Conservation (phyloP, 2,888 invertebrate species). For the Netelia melanura region DNA sequence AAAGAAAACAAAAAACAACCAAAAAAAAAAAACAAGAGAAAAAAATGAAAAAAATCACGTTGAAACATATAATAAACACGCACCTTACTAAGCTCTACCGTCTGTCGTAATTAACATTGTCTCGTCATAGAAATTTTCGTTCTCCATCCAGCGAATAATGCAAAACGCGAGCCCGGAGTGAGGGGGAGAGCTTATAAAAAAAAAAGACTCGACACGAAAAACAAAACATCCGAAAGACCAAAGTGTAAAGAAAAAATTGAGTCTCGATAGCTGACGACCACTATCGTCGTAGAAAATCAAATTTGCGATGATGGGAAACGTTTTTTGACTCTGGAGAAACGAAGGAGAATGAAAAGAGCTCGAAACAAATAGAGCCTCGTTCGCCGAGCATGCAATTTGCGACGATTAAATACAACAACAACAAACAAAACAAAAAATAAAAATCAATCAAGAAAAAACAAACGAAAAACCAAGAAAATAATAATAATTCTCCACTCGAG, state of each 20-base stretch:
- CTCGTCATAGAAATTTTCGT: background rate
- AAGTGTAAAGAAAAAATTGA: background rate
- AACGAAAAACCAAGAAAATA: slow-evolving; percentile 17
- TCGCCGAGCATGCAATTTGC: background rate
- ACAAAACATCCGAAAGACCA: background rate
- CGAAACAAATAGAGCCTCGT: slow-evolving; percentile 1
- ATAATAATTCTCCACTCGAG: slow-evolving; percentile 18
- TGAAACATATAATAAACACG: slow-evolving; percentile 56
- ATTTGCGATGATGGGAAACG: too few relatives aligned
- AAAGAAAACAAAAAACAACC: background rate
- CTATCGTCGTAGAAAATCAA: too few relatives aligned
- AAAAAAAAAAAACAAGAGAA: background rate
- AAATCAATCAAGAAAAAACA: background rate
- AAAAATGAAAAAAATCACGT: slow-evolving; percentile 17
- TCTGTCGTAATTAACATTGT: background rate
- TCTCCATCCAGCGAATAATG: background rate
- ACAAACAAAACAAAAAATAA: slow-evolving; percentile 11
- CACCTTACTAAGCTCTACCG: slow-evolving; percentile 35
- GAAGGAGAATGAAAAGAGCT: too few relatives aligned
- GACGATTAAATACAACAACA: background rate
- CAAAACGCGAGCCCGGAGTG: background rate
- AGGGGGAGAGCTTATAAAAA: background rate
- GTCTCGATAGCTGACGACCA: background rate
- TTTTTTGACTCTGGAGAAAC: too few relatives aligned
- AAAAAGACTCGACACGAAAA: background rate